These are phyloP conservation scores for Amblyopsis hoosieri DNA, from an alignment of 2,797 vertebrate species.

Conservation along the genomic window DNA sequence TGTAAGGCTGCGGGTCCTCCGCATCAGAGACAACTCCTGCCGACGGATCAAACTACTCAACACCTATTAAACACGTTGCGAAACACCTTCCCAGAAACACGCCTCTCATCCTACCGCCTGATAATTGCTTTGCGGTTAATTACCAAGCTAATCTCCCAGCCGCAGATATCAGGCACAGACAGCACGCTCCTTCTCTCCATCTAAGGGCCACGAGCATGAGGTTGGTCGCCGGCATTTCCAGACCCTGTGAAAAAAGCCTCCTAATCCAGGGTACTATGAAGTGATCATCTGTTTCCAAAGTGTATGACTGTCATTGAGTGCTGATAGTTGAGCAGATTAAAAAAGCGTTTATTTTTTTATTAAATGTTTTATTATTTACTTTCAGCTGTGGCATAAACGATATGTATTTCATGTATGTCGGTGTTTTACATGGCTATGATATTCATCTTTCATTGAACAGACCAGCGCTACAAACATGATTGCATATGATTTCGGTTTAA, in stretches of 20 bases:
- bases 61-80: constrained; percentile 79
- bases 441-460: too few relatives aligned
- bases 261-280: constrained; percentile 60
- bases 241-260: constrained; percentile 64
- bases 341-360: constrained; percentile 21
- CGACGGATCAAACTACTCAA: constrained; percentile 79
- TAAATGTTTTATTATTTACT: too few relatives aligned
- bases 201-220: constrained; percentile 55
- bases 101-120: constrained; percentile 70
- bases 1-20: constrained; percentile 56
- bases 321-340: constrained; percentile 51
- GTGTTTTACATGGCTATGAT: too few relatives aligned
- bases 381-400: too few relatives aligned
- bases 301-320: constrained; percentile 53
- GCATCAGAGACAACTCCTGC: constrained; percentile 67
- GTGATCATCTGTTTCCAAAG: constrained; percentile 57
- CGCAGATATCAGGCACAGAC: constrained; percentile 68
- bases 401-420: too few relatives aligned
- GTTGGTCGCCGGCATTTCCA: constrained; percentile 48
- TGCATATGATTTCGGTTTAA: too few relatives aligned
- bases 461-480: too few relatives aligned
- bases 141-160: constrained; percentile 77
- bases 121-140: constrained; percentile 85
- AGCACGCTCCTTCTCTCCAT: constrained; percentile 49
- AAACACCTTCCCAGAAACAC: constrained; percentile 74